These are phyloP conservation scores for Hipposideros larvatus DNA, from an alignment of 2,797 vertebrate genomes.

Conservation along the genomic window DNA sequence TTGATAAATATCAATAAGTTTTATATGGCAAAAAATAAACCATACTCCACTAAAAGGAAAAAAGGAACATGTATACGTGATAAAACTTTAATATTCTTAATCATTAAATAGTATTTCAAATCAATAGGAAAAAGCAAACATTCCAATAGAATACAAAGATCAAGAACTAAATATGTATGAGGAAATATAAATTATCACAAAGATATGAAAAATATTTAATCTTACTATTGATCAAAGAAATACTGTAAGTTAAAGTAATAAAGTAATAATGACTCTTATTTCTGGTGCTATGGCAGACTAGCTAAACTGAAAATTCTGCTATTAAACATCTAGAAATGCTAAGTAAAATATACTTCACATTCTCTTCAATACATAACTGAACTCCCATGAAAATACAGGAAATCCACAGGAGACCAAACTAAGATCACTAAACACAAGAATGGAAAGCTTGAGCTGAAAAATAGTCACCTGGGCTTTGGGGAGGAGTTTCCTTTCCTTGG, in stretches of 20 bases:
- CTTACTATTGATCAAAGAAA: constrained; percentile 27
- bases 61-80: not conserved
- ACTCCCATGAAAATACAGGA: not conserved
- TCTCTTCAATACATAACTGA: constrained; percentile 2
- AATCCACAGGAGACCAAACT: constrained; percentile 6
- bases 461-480: not conserved
- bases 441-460: not conserved
- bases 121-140: not conserved
- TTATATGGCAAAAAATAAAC: constrained; percentile 49
- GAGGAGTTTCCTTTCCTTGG: not conserved
- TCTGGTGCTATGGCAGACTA: not conserved
- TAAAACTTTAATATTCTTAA: constrained; percentile 5
- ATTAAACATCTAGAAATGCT: constrained; percentile 25
- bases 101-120: constrained; percentile 35
- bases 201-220: constrained; percentile 22
- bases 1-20: constrained; percentile 7
- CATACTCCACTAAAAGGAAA: not conserved
- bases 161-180: not conserved
- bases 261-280: not conserved
- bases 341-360: constrained; percentile 28
- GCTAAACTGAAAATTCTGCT: constrained; percentile 34
- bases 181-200: constrained; percentile 7
- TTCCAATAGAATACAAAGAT: not conserved
- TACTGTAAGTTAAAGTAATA: constrained; percentile 41
- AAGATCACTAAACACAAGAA: constrained; percentile 16